phyloP scores from a whole-genome alignment of 2,888 invertebrate species.

The Elysia crispata region DNA sequence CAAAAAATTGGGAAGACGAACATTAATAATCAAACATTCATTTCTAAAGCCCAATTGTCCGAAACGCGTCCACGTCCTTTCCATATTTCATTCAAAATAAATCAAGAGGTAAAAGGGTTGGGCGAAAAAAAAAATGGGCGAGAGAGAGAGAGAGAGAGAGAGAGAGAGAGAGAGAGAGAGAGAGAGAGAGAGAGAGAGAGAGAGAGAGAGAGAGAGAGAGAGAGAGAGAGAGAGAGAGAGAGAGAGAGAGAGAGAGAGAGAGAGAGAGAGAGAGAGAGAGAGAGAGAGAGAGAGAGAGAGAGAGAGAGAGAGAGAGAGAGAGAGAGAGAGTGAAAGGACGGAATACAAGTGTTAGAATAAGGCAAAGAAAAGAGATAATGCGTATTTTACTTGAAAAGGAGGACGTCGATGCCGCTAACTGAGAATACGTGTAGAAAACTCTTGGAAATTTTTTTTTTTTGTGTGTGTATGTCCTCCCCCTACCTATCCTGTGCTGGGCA shows the following conservation, averaged over 20 bases:
- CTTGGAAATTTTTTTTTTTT: no score
- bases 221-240: background rate
- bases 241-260: conserved; percentile 25
- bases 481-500: no score
- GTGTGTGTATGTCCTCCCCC: no score
- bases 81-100: no score
- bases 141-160: conserved; percentile 11
- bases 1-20: no score
- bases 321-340: background rate
- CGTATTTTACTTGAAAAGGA: no score
- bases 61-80: no score
- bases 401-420: no score
- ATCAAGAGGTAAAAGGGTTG: no score
- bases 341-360: background rate
- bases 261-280: conserved; percentile 23
- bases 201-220: conserved; percentile 16
- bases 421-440: no score
- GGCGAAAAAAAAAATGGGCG: no score
- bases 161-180: background rate
- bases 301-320: conserved; percentile 5
- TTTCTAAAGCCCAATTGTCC: background rate
- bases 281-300: conserved; percentile 35
- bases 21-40: background rate
- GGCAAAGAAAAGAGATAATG: no score
- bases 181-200: background rate